Conservation (phyloP, 2,888 invertebrate genomes). For the Cephus sareptanus region DNA sequence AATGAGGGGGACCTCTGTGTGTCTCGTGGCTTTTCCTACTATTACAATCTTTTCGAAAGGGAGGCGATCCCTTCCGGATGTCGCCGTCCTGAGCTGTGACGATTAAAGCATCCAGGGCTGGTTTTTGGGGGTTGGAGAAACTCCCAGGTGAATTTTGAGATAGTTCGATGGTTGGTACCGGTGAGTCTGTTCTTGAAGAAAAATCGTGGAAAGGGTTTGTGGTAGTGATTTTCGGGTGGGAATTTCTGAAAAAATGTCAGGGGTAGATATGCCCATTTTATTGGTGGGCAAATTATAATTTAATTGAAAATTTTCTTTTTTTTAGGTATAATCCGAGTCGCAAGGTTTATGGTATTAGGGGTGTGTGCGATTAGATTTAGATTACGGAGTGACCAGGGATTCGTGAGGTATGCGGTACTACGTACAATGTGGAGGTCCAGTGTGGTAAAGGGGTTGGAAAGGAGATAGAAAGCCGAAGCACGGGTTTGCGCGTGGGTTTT, state of each 20-base stretch:
- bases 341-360: background rate
- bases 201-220: background rate
- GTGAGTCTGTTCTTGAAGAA: background rate
- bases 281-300: background rate
- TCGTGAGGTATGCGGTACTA: slow-evolving; percentile 8
- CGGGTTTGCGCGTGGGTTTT: slow-evolving; percentile 42
- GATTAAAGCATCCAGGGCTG: background rate
- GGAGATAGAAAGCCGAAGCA: slow-evolving; percentile 25
- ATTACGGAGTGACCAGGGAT: slow-evolving; percentile 44
- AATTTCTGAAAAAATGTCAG: background rate
- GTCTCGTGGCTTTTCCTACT: slow-evolving; percentile 35
- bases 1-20: slow-evolving; percentile 40
- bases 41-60: slow-evolving; percentile 6
- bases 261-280: background rate
- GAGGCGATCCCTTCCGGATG: background rate
- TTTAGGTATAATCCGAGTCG: background rate
- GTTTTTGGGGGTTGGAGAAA: background rate
- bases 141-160: background rate
- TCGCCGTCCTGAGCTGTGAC: background rate
- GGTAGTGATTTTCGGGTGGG: background rate
- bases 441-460: slow-evolving; percentile 11
- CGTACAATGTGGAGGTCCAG: background rate
- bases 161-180: background rate
- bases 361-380: slow-evolving; percentile 21
- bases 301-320: background rate